Conservation (phyloP, 2,888 invertebrate species). For the Trissonchulus sp. region DNA sequence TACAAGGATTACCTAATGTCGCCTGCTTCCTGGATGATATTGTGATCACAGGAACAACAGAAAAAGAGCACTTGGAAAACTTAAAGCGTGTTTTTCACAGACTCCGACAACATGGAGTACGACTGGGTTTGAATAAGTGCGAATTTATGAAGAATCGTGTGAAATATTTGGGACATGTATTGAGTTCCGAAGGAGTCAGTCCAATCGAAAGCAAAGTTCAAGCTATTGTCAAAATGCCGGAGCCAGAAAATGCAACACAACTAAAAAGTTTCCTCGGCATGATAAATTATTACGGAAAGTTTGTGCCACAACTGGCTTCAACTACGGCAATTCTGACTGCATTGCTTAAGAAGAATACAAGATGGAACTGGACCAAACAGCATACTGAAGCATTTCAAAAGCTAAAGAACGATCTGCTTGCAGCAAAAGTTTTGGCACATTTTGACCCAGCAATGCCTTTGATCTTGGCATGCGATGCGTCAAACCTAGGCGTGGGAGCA, state of each 20-base stretch:
- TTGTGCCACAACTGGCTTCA: no score
- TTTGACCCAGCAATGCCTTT: constrained; percentile 22
- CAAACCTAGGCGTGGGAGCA: constrained; percentile 4
- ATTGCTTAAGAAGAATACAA: neutral
- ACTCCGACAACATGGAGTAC: no score
- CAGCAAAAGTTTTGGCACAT: constrained; percentile 14
- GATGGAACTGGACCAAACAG: neutral
- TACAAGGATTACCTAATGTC: constrained; percentile 34
- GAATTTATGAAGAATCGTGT: no score
- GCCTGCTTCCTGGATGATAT: constrained; percentile 36
- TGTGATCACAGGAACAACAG: no score
- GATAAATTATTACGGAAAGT: no score
- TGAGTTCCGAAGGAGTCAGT: constrained; percentile 7
- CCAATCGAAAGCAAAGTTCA: constrained; percentile 20
- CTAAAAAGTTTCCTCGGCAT: no score
- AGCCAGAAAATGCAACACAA: constrained; percentile 9
- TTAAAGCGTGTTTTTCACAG: no score
- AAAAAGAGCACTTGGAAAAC: no score
- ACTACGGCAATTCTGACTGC: no score
- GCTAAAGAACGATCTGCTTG: neutral
- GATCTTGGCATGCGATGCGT: constrained; percentile 20
- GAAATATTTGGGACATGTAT: no score
- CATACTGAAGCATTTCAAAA: constrained; percentile 4
- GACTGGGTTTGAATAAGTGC: no score
- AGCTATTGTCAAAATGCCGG: neutral